phyloP scores from a whole-genome alignment of 2,797 vertebrate genomes.

The Numenius phaeopus region DNA sequence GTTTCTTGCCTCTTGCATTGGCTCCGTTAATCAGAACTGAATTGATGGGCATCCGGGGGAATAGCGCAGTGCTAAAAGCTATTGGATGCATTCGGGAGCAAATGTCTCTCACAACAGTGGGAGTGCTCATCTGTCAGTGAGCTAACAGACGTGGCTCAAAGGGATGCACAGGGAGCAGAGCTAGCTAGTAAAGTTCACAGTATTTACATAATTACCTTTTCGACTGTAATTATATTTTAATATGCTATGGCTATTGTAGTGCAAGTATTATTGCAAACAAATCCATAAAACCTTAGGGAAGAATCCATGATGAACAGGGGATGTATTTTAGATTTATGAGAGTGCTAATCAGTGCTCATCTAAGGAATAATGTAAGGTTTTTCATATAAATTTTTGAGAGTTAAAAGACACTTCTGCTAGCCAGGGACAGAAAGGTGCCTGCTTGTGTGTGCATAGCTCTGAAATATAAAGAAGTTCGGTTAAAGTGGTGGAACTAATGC shows the following conservation, averaged over 20 bases:
- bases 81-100: background rate
- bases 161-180: background rate
- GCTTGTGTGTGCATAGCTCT: slow-evolving; percentile 34
- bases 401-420: slow-evolving; percentile 52
- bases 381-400: slow-evolving; percentile 20
- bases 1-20: background rate
- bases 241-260: background rate
- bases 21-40: background rate
- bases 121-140: background rate
- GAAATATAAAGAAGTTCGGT: slow-evolving; percentile 57
- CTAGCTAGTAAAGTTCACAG: slow-evolving; percentile 42
- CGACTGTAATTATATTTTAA: background rate
- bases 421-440: slow-evolving; percentile 45
- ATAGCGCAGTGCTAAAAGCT: background rate
- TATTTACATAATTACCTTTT: slow-evolving; percentile 49
- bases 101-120: background rate
- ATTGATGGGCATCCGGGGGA: background rate
- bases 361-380: background rate
- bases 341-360: slow-evolving; percentile 45
- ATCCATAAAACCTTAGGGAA: background rate
- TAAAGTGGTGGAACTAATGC: slow-evolving; percentile 24
- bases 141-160: background rate
- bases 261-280: background rate
- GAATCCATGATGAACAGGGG: background rate
- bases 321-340: slow-evolving; percentile 53